These are phyloP conservation scores for Rissa tridactyla DNA, from an alignment of 2,113 vertebrate genomes.

Conservation along the genomic window DNA sequence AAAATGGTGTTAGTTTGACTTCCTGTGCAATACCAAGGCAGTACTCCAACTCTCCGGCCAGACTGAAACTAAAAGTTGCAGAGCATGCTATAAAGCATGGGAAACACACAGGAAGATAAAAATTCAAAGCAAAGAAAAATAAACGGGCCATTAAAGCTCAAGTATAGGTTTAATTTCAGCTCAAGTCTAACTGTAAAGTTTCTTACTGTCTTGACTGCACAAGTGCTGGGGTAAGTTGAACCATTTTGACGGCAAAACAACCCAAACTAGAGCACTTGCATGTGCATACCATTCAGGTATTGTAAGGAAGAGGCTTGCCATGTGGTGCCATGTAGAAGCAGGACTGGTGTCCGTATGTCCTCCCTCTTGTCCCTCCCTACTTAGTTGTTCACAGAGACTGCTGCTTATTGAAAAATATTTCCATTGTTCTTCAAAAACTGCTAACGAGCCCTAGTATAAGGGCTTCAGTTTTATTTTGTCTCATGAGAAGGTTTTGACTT, in stretches of 20 bases:
- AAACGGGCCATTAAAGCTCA: not conserved
- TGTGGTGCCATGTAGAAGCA: not conserved
- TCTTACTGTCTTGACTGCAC: not conserved
- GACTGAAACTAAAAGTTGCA: not conserved
- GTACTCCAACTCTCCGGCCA: not conserved
- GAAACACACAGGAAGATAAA: not conserved
- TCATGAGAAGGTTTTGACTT: not conserved
- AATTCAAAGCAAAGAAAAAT: not conserved
- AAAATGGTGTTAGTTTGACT: not conserved
- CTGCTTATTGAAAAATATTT: not conserved
- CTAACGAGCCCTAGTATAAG: not conserved
- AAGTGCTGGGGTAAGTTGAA: not conserved
- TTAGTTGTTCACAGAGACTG: not conserved
- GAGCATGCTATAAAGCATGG: not conserved
- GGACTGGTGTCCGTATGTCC: not conserved
- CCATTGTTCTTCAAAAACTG: not conserved
- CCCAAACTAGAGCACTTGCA: not conserved
- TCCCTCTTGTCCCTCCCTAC: not conserved
- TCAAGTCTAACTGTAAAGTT: not conserved
- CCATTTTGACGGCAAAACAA: not conserved
- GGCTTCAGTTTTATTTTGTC: not conserved
- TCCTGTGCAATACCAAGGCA: not conserved
- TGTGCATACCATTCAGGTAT: not conserved
- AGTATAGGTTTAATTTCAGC: not conserved
- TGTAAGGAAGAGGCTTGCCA: not conserved